These are phyloP conservation scores for Bradypodion pumilum DNA, from an alignment of 2,797 vertebrate species.

Conservation along the genomic window DNA sequence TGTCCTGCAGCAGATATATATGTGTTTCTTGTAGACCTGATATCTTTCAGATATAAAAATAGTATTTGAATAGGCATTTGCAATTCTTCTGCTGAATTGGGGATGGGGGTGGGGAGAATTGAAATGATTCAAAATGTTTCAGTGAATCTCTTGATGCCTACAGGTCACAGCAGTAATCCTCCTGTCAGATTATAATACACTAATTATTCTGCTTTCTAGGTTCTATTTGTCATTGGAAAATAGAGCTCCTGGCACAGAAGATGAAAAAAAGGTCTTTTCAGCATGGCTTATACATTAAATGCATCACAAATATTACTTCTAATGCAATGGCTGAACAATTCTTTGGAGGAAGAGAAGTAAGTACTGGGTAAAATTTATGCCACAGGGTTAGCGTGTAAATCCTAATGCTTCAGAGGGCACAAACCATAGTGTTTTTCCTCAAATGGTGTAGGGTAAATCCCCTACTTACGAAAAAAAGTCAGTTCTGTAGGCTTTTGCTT, in stretches of 20 bases:
- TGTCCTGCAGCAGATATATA: neutral
- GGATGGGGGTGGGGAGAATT: neutral
- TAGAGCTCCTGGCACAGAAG: slow-evolving; percentile 30
- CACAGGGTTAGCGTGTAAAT: accelerated
- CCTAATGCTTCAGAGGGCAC: neutral
- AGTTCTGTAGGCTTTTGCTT: too few relatives aligned
- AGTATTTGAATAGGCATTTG: slow-evolving; percentile 17
- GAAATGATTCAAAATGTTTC: slow-evolving; percentile 28
- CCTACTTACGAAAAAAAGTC: too few relatives aligned
- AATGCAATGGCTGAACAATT: slow-evolving; percentile 30
- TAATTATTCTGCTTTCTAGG: slow-evolving; percentile 46
- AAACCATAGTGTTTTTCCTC: neutral
- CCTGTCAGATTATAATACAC: slow-evolving; percentile 1
- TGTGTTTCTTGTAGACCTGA: neutral
- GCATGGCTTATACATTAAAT: slow-evolving; percentile 29
- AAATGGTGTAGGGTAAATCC: too few relatives aligned
- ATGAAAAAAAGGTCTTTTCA: slow-evolving; percentile 16
- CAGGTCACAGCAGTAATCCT: slow-evolving; percentile 10
- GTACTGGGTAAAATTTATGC: slow-evolving; percentile 20
- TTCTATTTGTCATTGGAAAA: slow-evolving; percentile 16
- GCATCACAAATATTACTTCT: slow-evolving; percentile 7
- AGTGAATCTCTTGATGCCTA: neutral
- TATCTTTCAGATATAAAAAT: neutral
- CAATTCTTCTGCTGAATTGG: slow-evolving; percentile 5
- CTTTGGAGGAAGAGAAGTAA: neutral